Base-by-base conservation (phyloP, 2,113 vertebrate genomes). In the Otus sunia region DNA sequence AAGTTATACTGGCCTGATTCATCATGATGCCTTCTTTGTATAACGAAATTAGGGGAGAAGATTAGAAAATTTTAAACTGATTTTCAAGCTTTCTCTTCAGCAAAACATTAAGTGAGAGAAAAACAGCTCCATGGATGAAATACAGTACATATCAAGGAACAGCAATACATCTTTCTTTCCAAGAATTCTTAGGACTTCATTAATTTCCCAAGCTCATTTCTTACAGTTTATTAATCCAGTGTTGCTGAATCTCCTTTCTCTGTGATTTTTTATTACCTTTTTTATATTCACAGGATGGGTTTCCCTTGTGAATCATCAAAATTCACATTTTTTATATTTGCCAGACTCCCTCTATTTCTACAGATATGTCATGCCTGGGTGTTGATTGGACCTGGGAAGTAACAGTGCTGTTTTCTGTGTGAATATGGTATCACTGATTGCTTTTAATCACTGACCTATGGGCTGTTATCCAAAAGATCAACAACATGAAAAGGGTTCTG, bases 201-300 rank as follows among this genome's bases (percentile, higher is more conserved):
- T 95, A 72, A 96, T 95, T 96, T 95, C 41, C 50, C 37, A 93
- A 77, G 34, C n/a, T 92, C 56, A 43, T 95, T 96, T 93, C 66
- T 75, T 58, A 66, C 91, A 82, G 12, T 47, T 90, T 93, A 95
- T 95, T 94, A 97, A 94, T 36, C 50, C 32, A 50, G 12, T 68
- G 37, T 50, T 84, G 81, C 66, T 93, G 81, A 84, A 71, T 64
- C 32, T 92, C 36, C 53, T 59, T 87, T 95, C 79, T 29, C 58
- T 59, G 55, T 34, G 59, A 45, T 41, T 92, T 83, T 53, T 88
- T 81, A 77, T 90, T 84, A 69, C 74, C 26, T 76, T n/a, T 96
- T 90, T 88, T 87, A 87, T 94, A 89, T n/a, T 88, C 81, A 72
- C 45, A 88, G 47, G 23, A 50, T 26, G 22, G 36, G 19, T 74